Evolutionary conservation across 2,888 invertebrate genomes (phyloP).

Genomic region (Dromius quadrimaculatus): DNA sequence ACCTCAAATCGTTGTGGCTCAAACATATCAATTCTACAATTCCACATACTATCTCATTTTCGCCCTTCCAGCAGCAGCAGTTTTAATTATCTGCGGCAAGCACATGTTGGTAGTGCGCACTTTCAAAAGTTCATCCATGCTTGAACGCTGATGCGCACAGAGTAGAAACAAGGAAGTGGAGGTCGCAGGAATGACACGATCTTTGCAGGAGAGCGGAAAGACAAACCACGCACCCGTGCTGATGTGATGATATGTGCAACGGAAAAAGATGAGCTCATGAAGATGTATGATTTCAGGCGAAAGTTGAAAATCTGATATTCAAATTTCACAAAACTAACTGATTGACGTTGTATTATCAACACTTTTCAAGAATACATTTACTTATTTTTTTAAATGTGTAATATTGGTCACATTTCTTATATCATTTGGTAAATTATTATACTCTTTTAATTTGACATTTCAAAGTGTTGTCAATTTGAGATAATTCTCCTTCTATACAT

Average conservation of each 20-base stretch:
- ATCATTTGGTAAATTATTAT: too few relatives aligned
- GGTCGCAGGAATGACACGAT: neutral
- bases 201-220: neutral
- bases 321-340: too few relatives aligned
- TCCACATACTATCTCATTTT: neutral
- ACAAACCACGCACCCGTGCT: neutral
- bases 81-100: neutral
- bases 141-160: neutral
- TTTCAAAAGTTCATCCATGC: neutral
- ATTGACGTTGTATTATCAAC: too few relatives aligned
- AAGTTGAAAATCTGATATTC: neutral
- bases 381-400: too few relatives aligned
- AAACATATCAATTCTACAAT: neutral
- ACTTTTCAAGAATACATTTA: too few relatives aligned
- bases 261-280: neutral
- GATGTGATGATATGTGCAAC: neutral
- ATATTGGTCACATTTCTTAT: too few relatives aligned
- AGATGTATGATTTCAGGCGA: neutral
- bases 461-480: too few relatives aligned
- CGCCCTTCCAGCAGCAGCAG: neutral
- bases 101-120: conserved; percentile 1
- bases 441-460: too few relatives aligned
- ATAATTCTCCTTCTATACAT: too few relatives aligned
- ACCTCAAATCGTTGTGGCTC: too few relatives aligned
- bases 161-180: neutral